Base-by-base conservation (phyloP, 2,888 invertebrate species). In the Dioctria rufipes region DNA sequence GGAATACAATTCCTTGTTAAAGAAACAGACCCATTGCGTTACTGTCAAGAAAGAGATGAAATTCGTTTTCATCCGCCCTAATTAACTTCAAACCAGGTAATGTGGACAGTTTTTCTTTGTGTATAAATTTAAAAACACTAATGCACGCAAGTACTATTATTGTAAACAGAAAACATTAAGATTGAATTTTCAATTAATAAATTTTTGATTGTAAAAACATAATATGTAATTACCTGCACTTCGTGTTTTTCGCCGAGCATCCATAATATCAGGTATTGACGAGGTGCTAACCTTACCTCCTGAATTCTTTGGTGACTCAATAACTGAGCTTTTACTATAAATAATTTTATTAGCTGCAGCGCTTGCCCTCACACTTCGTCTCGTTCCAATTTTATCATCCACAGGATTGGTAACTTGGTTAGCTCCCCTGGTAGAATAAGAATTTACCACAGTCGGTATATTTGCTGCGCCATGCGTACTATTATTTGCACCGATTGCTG, bases 181-280 rank as follows among this genome's bases (percentile, higher is more conserved):
- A 25, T 25, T 25, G 25, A 25, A 2, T 25, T 25, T 25, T 25
- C 25, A 25, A 2, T 1, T 25, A 25, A 25, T 25, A 25, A 25
- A 25, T 43, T n/a, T 6, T 11, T 13, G 13, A 40, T 5, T 40
- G 42, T 11, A 42, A 4, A 69, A 13, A 46, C 43, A 77, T 54
- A 58, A 39, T 40, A 51, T 67, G 81, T 84, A 85, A 25, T 25
- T 85, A 94, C 94, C 93, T 84, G 93, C 93, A 90, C 94, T 94
- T 84, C 94, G 90, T 42, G 94, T 94, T 90, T 94, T 94, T 86
- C 94, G 89, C 42, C 92, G 84, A 3, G 86, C 88, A 80, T 88
- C 88, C 5, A 85, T 86, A 58, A 37, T 40, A 43, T 71, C 63
- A 13, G 60, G 66, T 42, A 11, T 43, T 49, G 67, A 49, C n/a